A percentile compares a stretch with the other conserved stretches of the same genome.
These are phyloP conservation scores for Diadophis punctatus DNA, from an alignment of 2,113 vertebrate genomes.

Conservation along the genomic window DNA sequence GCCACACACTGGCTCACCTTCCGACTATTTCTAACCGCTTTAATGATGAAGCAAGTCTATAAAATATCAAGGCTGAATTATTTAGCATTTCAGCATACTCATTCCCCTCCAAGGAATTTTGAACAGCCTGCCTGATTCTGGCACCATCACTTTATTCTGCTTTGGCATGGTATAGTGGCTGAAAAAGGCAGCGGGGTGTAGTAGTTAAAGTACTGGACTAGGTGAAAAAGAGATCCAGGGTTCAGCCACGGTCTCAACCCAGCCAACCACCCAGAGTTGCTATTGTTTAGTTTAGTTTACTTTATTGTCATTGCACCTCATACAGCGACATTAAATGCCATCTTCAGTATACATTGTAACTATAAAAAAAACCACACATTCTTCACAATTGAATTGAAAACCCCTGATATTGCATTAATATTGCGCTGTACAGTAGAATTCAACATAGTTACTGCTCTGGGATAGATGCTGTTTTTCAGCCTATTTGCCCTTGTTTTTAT, in stretches of 20 bases:
- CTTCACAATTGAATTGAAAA: no score
- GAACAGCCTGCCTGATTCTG: background rate
- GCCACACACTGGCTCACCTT: background rate
- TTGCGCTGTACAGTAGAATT: no score
- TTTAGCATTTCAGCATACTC: background rate
- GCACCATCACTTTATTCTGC: background rate
- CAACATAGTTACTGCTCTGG: no score
- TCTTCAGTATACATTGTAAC: no score
- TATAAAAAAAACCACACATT: no score
- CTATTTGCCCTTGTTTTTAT: no score
- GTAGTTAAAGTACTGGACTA: background rate
- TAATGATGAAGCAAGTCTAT: background rate
- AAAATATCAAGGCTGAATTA: background rate
- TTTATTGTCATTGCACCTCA: background rate
- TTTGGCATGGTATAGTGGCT: background rate
- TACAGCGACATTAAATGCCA: no score
- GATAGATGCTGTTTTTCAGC: no score
- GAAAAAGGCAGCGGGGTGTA: background rate
- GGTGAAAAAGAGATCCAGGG: background rate
- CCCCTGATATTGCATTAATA: no score
- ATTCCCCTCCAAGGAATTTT: background rate
- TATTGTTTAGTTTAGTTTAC: no score
- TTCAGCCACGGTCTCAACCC: background rate
- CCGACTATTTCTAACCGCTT: background rate
- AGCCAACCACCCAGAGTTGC: background rate